phyloP scores from a whole-genome alignment of 2,797 vertebrate genomes.

The Pseudochirops corinnae region DNA sequence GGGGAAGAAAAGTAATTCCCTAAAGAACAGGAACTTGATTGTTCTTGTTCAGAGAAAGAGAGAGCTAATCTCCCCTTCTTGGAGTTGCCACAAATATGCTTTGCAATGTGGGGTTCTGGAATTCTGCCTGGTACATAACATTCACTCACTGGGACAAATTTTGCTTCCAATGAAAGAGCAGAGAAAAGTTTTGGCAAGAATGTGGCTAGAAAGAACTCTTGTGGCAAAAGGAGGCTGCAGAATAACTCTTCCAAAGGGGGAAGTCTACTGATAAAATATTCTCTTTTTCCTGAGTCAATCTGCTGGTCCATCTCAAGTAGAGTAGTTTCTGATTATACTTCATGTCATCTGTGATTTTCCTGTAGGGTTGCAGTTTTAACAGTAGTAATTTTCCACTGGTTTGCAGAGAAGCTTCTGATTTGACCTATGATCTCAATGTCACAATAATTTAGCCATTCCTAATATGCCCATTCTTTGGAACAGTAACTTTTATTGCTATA shows the following conservation, averaged over 20 bases:
- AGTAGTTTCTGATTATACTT: slow-evolving; percentile 37
- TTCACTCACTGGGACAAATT: slow-evolving; percentile 18
- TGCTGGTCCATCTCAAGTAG: background rate
- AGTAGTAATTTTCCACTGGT: slow-evolving; percentile 70
- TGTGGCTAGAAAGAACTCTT: background rate
- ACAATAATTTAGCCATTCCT: slow-evolving; percentile 73
- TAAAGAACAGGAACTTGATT: background rate
- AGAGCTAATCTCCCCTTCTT: background rate
- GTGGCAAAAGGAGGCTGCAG: background rate
- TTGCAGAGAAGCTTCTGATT: slow-evolving; percentile 60
- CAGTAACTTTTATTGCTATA: slow-evolving; percentile 75
- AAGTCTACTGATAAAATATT: background rate
- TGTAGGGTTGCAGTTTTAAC: slow-evolving; percentile 32
- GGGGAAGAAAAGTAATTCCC: slow-evolving; percentile 9
- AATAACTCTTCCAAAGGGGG: background rate
- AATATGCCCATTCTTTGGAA: slow-evolving; percentile 76
- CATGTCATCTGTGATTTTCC: slow-evolving; percentile 52
- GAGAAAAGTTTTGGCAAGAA: slow-evolving; percentile 13
- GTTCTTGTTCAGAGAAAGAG: background rate
- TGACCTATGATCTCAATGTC: slow-evolving; percentile 75
- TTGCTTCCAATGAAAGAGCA: background rate
- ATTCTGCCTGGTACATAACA: slow-evolving; percentile 7
- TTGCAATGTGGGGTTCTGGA: slow-evolving; percentile 25
- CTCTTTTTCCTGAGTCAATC: background rate
- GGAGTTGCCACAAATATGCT: slow-evolving; percentile 2